Base-by-base conservation (phyloP, 2,888 invertebrate species). In the Caenorhabditis sp. region DNA sequence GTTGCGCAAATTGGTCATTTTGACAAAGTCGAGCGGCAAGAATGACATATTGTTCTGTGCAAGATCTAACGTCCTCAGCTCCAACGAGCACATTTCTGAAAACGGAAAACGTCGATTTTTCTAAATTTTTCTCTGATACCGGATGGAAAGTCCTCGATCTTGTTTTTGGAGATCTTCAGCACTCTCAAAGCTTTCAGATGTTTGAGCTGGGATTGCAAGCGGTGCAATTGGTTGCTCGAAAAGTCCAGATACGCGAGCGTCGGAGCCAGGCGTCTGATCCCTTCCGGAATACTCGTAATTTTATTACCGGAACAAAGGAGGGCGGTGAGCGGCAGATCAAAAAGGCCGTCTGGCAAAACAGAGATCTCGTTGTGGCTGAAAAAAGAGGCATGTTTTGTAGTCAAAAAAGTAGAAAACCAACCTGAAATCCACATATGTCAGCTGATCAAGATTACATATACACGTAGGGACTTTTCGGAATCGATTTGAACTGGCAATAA, bases 61-160 rank as follows among this genome's bases (percentile, higher is more conserved):
- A 20, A 82, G 66, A 59, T 82, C 80, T 66, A 82, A 43, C 5
- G 75, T 79, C 11, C 78, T 72, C 37, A 82, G 46, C 13, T 79
- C 56, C 30, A 82, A 72, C 4, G 77, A 56, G 35, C 80, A 81
- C 13, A 81, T 15, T 48, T 80, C 82, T 35, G 15, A 70, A 15
- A 27, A 39, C n/a, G n/a, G n/a, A n/a, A n/a, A n/a, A n/a, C n/a
- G n/a, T n/a, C n/a, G n/a, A n/a, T n/a, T n/a, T n/a, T n/a, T n/a
- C n/a, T n/a, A n/a, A n/a, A n/a, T n/a, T n/a, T n/a, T n/a, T n/a
- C n/a, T n/a, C n/a, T n/a, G n/a, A n/a, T 32, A 59, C 59, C 59
- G 1, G 65, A 45, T 32, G 78, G 78, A 17, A 62, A 63, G 11
- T 78, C 68, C 7, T 78, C 72, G 15, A 78, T 62, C 13, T 45